phyloP scores from a whole-genome alignment of 2,113 vertebrate species.

The zebrafish (Danio rerio) region GRCz12tu NC_133177.1:19579001-19579500 shows the following conservation, averaged over 20 bases:
- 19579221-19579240: conserved; percentile 48
- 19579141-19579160: conserved; percentile 31
- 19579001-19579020: background rate
- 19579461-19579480: conserved; percentile 30
- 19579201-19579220: conserved; percentile 40
- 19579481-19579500: conserved; percentile 30
- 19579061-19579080: conserved; percentile 1
- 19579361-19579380: background rate
- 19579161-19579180: conserved; percentile 42
- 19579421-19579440: conserved; percentile 29
- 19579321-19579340: conserved; percentile 38
- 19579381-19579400: conserved; percentile 18
- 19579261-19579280: conserved; percentile 42
- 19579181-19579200: conserved; percentile 39
- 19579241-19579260: conserved; percentile 33
- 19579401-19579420: conserved; percentile 26
- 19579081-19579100: background rate
- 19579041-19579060: background rate
- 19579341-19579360: conserved; percentile 8
- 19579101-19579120: background rate
- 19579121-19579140: conserved; percentile 18
- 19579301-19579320: conserved; percentile 38
- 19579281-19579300: background rate
- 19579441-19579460: conserved; percentile 42
- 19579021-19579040: conserved; percentile 30